A percentile compares a stretch with the other conserved stretches of the same genome.
Conservation (phyloP, 2,888 invertebrate species). For the Orchestes rusci region DNA sequence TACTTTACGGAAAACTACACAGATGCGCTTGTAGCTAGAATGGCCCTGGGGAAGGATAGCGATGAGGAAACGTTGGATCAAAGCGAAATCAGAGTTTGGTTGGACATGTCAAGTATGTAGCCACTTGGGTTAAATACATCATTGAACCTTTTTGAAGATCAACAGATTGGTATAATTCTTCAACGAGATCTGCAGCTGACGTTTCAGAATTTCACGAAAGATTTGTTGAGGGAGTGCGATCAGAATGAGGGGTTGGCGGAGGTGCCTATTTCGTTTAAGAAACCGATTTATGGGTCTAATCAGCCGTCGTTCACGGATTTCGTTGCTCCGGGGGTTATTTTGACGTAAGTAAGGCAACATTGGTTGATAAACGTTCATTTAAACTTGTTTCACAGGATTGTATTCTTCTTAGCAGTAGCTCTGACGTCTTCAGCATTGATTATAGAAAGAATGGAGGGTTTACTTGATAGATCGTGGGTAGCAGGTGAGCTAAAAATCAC, state of each 20-base stretch:
- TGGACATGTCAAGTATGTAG: conserved; percentile 79
- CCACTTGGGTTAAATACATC: background rate
- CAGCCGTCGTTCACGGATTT: conserved; percentile 93
- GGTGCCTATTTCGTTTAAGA: conserved; percentile 81
- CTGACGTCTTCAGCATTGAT: conserved; percentile 87
- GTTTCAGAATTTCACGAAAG: conserved; percentile 77
- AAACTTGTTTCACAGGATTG: conserved; percentile 77
- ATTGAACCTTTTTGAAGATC: conserved; percentile 52
- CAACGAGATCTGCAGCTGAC: conserved; percentile 79
- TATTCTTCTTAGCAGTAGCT: conserved; percentile 93
- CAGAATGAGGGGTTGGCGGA: conserved; percentile 82
- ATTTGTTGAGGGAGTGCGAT: conserved; percentile 62
- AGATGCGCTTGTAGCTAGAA: conserved; percentile 72
- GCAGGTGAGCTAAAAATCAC: conserved; percentile 58
- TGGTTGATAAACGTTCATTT: too few species aligned
- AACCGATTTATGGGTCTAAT: conserved; percentile 81
- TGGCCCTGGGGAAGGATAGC: conserved; percentile 71
- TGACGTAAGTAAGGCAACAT: conserved; percentile 64
- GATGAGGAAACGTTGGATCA: conserved; percentile 82
- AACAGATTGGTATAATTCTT: conserved; percentile 86
- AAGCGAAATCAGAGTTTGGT: conserved; percentile 82
- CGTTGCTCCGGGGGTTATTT: conserved; percentile 90
- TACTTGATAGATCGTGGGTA: conserved; percentile 88
- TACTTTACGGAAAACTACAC: conserved; percentile 88
- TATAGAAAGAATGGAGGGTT: conserved; percentile 84